Conservation (phyloP, 2,113 vertebrate species). For the Microcebus lehilahytsara region DNA sequence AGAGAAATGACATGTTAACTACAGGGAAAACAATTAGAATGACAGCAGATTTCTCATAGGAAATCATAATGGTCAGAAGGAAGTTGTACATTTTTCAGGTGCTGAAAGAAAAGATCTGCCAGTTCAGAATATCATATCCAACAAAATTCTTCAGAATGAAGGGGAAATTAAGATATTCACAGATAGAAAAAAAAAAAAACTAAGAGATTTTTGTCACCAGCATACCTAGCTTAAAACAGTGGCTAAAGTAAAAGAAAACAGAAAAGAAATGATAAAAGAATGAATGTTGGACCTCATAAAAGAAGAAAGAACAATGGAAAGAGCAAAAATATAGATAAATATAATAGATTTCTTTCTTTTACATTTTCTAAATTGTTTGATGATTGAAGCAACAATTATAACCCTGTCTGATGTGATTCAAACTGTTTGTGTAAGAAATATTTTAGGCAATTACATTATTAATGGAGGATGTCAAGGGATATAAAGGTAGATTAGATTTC, state of each 20-base stretch:
- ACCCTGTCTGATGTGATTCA: not conserved
- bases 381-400: not conserved
- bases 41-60: not conserved
- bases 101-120: not conserved
- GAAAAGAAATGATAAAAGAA: not conserved
- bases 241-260: not conserved
- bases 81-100: not conserved
- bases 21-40: not conserved
- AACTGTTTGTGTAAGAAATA: constrained; percentile 1
- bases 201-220: not conserved
- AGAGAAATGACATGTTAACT: not conserved
- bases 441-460: not conserved
- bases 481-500: not conserved
- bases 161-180: not conserved
- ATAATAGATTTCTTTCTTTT: not conserved
- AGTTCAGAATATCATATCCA: not conserved
- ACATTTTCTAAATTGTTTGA: not conserved
- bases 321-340: not conserved
- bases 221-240: not conserved
- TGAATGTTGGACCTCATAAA: not conserved
- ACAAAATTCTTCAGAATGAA: not conserved
- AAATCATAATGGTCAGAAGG: not conserved
- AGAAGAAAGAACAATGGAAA: not conserved
- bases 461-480: not conserved
- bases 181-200: not conserved